Conservation (phyloP, 2,888 invertebrate genomes). For the Eupelmus urozonus region DNA sequence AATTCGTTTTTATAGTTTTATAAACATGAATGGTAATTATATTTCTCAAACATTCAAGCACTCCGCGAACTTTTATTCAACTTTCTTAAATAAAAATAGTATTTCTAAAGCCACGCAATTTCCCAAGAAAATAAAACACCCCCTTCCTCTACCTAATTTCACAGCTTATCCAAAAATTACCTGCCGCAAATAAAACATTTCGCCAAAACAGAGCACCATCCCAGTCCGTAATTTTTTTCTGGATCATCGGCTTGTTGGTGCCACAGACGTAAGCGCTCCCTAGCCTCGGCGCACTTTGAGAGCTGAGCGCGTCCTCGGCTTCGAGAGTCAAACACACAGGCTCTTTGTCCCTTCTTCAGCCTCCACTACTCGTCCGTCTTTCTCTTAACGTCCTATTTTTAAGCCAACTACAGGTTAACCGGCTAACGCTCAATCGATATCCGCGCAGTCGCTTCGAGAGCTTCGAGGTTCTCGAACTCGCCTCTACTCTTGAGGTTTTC, state of each 20-base stretch:
- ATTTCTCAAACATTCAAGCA: no score
- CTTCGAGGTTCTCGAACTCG: slow-evolving; percentile 65
- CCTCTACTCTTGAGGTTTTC: slow-evolving; percentile 26
- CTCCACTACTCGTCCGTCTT: not conserved
- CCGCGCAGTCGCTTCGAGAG: slow-evolving; percentile 57
- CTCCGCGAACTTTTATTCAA: no score
- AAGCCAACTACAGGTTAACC: slow-evolving; percentile 70
- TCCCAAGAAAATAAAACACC: no score
- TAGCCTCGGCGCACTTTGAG: not conserved
- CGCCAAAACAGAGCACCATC: slow-evolving; percentile 6
- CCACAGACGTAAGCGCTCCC: not conserved
- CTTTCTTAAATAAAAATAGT: no score
- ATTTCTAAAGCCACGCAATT: no score
- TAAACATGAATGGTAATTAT: no score
- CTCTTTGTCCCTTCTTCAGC: slow-evolving; percentile 40
- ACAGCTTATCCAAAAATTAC: no score
- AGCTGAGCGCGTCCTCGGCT: slow-evolving; percentile 10
- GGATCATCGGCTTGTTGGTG: slow-evolving; percentile 35
- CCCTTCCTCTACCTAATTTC: no score
- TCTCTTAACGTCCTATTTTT: slow-evolving; percentile 69
- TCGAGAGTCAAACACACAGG: slow-evolving; percentile 18
- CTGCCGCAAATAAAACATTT: slow-evolving; percentile 32
- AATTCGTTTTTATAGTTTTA: no score
- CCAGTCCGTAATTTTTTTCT: slow-evolving; percentile 21
- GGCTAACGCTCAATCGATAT: slow-evolving; percentile 72